These are phyloP conservation scores for Eupithecia subfuscata DNA, from an alignment of 2,888 invertebrate genomes.

Conservation along the genomic window DNA sequence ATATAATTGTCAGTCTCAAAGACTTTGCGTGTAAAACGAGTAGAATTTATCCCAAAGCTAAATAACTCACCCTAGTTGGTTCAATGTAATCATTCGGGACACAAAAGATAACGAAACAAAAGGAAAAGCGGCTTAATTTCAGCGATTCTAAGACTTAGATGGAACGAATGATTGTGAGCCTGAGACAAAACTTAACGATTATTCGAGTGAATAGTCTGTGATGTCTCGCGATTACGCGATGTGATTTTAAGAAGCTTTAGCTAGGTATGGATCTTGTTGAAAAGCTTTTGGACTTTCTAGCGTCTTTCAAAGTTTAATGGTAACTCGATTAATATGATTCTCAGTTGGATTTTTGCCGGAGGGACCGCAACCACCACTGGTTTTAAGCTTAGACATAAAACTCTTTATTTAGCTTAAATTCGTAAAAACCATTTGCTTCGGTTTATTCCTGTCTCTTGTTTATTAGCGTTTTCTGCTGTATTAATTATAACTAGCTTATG, in stretches of 20 bases:
- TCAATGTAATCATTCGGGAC: constrained; percentile 47
- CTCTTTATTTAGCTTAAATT: background rate
- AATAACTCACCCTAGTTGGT: constrained; percentile 32
- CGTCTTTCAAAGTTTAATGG: background rate
- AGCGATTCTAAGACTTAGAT: constrained; percentile 54
- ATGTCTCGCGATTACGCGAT: constrained; percentile 51
- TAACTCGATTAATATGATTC: background rate
- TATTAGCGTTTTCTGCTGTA: background rate
- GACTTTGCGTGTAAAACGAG: constrained; percentile 28
- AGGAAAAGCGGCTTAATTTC: constrained; percentile 54
- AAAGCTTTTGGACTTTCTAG: background rate
- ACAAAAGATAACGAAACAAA: constrained; percentile 55
- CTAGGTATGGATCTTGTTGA: constrained; percentile 4
- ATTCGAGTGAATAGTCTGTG: constrained; percentile 44
- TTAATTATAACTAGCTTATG: background rate
- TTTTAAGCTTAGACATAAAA: background rate
- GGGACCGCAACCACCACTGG: background rate
- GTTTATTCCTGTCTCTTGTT: background rate
- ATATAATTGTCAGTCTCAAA: constrained; percentile 4
- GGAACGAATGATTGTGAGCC: constrained; percentile 11
- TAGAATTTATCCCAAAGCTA: constrained; percentile 23
- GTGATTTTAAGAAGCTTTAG: constrained; percentile 28
- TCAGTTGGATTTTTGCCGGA: background rate
- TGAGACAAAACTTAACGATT: constrained; percentile 15
- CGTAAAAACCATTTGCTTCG: background rate